phyloP scores from a whole-genome alignment of 2,113 vertebrate species.

The Heloderma charlesbogerti region DNA sequence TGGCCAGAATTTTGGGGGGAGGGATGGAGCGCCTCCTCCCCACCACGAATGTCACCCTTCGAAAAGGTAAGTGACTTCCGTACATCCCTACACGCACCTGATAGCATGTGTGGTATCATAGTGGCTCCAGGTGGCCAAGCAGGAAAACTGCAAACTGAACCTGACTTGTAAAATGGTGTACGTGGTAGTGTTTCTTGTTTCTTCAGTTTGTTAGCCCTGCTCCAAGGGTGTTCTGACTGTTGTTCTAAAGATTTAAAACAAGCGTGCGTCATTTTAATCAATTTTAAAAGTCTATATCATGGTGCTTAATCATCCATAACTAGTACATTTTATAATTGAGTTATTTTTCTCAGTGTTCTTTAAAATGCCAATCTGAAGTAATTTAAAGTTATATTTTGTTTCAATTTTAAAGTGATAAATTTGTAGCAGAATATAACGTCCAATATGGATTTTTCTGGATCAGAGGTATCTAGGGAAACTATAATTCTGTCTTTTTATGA shows the following conservation, averaged over 20 bases:
- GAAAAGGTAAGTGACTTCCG: no score
- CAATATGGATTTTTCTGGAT: neutral
- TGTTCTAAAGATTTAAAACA: neutral
- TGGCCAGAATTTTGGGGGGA: no score
- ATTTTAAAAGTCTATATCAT: neutral
- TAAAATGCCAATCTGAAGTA: neutral
- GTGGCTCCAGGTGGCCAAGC: constrained; percentile 34
- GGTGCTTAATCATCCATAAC: neutral
- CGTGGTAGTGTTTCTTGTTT: neutral
- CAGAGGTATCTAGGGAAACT: neutral
- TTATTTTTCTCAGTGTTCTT: neutral
- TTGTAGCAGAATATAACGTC: neutral
- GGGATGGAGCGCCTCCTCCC: no score
- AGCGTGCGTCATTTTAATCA: neutral
- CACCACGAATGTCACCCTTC: no score
- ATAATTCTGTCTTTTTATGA: neutral
- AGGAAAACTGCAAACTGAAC: constrained; percentile 10
- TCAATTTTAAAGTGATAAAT: neutral
- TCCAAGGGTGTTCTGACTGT: neutral
- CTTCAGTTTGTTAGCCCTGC: constrained; percentile 27
- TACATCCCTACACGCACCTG: no score
- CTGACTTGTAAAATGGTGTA: neutral
- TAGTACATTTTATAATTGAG: no score
- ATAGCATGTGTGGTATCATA: neutral
- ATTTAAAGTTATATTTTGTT: neutral